These are phyloP conservation scores for Leptodirus hochenwartii DNA, from an alignment of 2,888 invertebrate species.

Conservation along the genomic window DNA sequence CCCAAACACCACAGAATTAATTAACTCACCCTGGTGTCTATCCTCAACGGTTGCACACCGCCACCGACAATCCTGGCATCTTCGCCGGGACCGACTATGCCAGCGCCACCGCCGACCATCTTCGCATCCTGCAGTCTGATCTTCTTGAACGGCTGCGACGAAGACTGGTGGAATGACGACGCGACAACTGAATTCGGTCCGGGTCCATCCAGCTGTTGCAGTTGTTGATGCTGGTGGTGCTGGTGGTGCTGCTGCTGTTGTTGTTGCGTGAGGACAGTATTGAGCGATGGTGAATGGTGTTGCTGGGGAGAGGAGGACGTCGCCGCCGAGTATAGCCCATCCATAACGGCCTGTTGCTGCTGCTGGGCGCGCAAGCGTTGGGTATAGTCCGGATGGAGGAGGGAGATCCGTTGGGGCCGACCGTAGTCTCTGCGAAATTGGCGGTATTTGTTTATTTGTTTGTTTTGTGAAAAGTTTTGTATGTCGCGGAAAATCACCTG, in stretches of 20 bases:
- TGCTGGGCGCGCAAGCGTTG: slow-evolving; percentile 13
- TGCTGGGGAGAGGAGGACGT: slow-evolving; percentile 9
- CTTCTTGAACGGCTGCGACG: slow-evolving; percentile 47
- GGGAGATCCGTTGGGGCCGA: slow-evolving; percentile 41
- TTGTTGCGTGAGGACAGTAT: slow-evolving; percentile 22
- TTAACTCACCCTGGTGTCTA: slow-evolving; percentile 44
- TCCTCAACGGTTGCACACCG: slow-evolving; percentile 33
- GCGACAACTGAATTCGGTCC: slow-evolving; percentile 31
- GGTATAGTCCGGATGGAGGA: slow-evolving; percentile 38
- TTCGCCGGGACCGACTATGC: slow-evolving; percentile 17
- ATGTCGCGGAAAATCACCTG: too few species aligned
- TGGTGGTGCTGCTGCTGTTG: slow-evolving; percentile 22
- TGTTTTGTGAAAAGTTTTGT: too few species aligned
- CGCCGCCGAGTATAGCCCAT: too few species aligned
- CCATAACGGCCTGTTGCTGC: slow-evolving; percentile 14
- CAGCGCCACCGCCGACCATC: slow-evolving; percentile 19
- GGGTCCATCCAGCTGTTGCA: slow-evolving; percentile 16
- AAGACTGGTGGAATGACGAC: slow-evolving; percentile 27
- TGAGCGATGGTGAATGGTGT: slow-evolving; percentile 9
- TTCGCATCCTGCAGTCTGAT: slow-evolving; percentile 39
- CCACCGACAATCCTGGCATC: slow-evolving; percentile 14
- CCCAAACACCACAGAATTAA: too few species aligned
- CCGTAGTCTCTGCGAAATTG: slow-evolving; percentile 31
- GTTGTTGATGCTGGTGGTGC: slow-evolving; percentile 14
- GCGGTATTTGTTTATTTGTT: slow-evolving; percentile 20